Evolutionary conservation across 1,140 invertebrate species (phyloP).

Genomic region (Lepidurus apus): DNA sequence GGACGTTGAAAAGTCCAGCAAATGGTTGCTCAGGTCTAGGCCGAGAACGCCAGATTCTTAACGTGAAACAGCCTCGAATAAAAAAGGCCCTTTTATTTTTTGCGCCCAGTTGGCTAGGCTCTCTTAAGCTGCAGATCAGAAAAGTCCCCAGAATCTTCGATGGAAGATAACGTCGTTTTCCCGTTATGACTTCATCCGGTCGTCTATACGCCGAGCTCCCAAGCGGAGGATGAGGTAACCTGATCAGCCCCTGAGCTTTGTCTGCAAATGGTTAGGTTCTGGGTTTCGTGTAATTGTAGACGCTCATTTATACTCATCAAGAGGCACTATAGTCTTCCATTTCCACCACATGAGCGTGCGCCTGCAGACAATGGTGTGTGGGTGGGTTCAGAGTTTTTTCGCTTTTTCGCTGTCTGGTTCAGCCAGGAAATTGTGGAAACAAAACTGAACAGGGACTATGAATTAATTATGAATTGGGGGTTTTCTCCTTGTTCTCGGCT

Average conservation of each 20-base stretch:
- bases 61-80: no score
- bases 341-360: background rate
- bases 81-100: background rate
- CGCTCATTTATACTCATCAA: slow-evolving; percentile 15
- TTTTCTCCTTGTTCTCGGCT: background rate
- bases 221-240: slow-evolving; percentile 8
- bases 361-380: background rate
- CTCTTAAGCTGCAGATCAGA: background rate
- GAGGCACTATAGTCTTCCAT: background rate
- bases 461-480: background rate
- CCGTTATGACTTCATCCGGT: slow-evolving; percentile 7
- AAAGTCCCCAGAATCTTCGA: background rate
- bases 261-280: slow-evolving; percentile 8
- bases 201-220: background rate
- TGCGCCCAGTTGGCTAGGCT: background rate
- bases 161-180: background rate
- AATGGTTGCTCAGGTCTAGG: no score
- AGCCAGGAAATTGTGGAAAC: background rate
- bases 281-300: slow-evolving; percentile 21
- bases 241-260: slow-evolving; percentile 18
- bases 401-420: background rate
- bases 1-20: no score
- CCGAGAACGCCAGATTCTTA: no score
- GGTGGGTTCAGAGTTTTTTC: background rate
- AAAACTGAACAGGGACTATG: background rate